Conservation (phyloP, 2,113 vertebrate genomes). For the Muntiacus muntjak region DNA sequence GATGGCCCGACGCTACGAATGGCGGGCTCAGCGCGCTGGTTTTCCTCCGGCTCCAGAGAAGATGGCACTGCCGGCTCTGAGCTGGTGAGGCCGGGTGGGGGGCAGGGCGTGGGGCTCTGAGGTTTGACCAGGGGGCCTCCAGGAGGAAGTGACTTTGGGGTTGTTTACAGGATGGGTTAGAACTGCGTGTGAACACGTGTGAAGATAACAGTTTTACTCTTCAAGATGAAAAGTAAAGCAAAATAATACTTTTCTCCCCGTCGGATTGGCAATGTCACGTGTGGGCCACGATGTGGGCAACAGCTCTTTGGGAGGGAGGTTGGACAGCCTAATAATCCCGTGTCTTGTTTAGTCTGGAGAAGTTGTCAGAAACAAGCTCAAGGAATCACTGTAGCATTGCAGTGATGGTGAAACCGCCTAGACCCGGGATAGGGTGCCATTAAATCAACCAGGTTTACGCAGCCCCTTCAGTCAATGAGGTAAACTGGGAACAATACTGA, state of each 20-base stretch:
- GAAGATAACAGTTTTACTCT: neutral
- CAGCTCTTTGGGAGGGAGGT: neutral
- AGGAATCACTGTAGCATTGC: no score
- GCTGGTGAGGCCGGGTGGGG: neutral
- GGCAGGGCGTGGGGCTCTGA: neutral
- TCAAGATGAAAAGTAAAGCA: neutral
- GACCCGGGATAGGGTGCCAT: neutral
- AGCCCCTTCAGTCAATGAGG: neutral
- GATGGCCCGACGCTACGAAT: neutral
- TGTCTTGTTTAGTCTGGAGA: neutral
- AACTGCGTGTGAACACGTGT: neutral
- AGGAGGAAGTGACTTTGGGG: neutral
- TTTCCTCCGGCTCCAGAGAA: neutral
- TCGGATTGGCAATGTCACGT: neutral
- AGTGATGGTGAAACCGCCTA: neutral
- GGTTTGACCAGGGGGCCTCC: neutral
- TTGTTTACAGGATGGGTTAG: neutral
- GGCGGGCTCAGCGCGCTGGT: neutral
- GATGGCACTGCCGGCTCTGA: neutral
- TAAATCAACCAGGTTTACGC: neutral
- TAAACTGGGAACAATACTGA: neutral
- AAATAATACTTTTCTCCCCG: neutral
- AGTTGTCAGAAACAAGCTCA: neutral
- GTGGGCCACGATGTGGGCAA: neutral
- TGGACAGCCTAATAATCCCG: neutral